phyloP scores from a whole-genome alignment of 2,888 invertebrate species.

The Drosophila limbata region DNA sequence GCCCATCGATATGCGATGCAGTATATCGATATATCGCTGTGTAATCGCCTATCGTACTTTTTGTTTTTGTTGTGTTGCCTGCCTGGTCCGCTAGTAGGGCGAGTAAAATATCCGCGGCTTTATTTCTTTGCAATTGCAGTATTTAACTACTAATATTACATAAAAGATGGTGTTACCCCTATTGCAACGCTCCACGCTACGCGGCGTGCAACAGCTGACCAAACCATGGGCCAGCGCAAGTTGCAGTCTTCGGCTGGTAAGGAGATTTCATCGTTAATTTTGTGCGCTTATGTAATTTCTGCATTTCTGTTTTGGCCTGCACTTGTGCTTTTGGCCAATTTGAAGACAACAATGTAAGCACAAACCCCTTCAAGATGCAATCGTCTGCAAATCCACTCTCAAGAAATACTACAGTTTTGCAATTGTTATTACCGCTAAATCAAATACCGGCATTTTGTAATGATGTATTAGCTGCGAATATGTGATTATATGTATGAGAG shows the following conservation, averaged over 20 bases:
- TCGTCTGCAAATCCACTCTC: not conserved
- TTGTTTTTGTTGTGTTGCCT: conserved; percentile 54
- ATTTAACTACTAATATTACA: conserved; percentile 26
- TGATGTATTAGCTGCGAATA: conserved; percentile 5
- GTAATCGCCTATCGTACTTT: conserved; percentile 37
- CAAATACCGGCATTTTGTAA: conserved; percentile 50
- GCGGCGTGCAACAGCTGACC: conserved; percentile 78
- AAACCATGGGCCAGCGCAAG: conserved; percentile 61
- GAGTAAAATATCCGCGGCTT: conserved; percentile 52
- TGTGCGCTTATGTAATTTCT: conserved; percentile 69
- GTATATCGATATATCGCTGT: not conserved
- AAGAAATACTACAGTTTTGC: not conserved
- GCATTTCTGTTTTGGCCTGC: conserved; percentile 44
- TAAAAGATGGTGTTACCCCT: conserved; percentile 80
- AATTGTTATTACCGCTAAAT: conserved; percentile 8
- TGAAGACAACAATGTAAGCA: not conserved
- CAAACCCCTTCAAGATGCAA: not conserved
- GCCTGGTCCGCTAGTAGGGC: conserved; percentile 44
- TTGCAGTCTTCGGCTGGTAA: conserved; percentile 75
- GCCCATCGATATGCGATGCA: conserved; percentile 35
- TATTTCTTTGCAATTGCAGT: conserved; percentile 32
- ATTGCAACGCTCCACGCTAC: conserved; percentile 75
- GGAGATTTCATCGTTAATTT: conserved; percentile 50
- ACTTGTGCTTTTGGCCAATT: conserved; percentile 21
- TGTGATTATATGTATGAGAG: not conserved